Evolutionary conservation across 2,888 invertebrate species (phyloP), one percentile per base, ranked within the genome.

Genomic region (Sceliomorpha sp.): DNA sequence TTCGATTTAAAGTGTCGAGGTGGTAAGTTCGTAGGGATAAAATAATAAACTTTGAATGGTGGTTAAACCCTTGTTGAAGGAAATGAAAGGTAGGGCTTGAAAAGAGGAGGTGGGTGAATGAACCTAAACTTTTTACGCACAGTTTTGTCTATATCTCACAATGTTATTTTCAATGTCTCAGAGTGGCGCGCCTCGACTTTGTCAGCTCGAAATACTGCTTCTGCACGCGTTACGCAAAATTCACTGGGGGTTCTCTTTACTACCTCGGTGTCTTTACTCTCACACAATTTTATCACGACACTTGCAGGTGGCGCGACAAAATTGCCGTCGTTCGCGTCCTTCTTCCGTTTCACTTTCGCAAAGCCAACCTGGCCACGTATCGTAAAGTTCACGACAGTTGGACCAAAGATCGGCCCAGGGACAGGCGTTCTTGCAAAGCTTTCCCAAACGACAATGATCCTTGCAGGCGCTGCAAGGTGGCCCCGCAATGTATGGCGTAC

Each of bases 351-450:
- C 85, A 42, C 90, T 90, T 40, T 89, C 87, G 79, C 93, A 93
- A 5, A 93, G 86, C 93, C 93, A 93, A 27, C 86, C 88, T 37
- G 89, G 90, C 90, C 91, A 91, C 37, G 89, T 89, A 63, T 89
- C 80, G 69, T 91, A 87, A 14, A 95, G 89, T 50, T 93, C 91
- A 12, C 88, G 89, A 85, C 95, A 95, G 88, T 95, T 95, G 48
- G 92, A 91, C 92, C 92, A 95, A 27, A 90, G 88, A 85, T 95
- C 94, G 31, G 92, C 92, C 67, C 90, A 90, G 27, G 90, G 90
- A 79, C 95, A 95, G 0, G 91, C 82, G 88, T 95, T 95, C 29
- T 91, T 92, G 88, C 95, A 95, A n/a, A 95, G 90, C 71, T 91
- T 90, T 26, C 90, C 91, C 7, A 90, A 89, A 62, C 91, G 89